Evolutionary conservation across 2,888 invertebrate genomes (phyloP), one percentile per base, ranked within the genome.

Genomic region (Papilio protenor): DNA sequence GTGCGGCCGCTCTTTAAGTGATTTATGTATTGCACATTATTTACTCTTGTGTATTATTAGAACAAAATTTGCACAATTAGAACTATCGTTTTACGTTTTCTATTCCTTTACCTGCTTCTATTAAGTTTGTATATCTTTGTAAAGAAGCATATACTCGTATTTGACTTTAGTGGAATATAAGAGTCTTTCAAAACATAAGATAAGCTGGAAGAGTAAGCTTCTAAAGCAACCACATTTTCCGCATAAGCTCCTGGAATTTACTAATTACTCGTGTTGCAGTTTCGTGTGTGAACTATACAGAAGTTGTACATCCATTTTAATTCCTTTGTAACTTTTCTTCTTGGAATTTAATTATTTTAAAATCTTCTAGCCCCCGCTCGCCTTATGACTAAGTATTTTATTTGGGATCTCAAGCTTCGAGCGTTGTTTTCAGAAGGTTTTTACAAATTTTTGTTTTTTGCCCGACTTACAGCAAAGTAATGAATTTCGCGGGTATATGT

Each of bases 221-320:
- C 40, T 74, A 77, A 74, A 77, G 49, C 40, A 59, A 74, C 74
- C 74, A 49, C 73, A 74, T 61, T 59, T 77, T 70, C 77, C 61
- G 61, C 69, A 70, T 77, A 70, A 77, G 77, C 74, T 74, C 21
- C 5, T 55, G 66, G 77, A 77, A 77, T 77, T 74, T 77, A 74
- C 74, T 77, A 77, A 77, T 74, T 77, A 70, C 70, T 69, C 64
- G 73, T 73, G 61, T 77, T 69, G 71, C 73, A 33, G 66, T 77
- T 73, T 73, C 40, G 40, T 69, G 21, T 45, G 66, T 69, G 45
- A 40, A 64, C 33, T 64, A 40, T 64, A 64, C 40, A 40, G 64
- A 16, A 40, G 18, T 64, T 40, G 10, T 45, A 40, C 66, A 66
- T 40, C 40, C 33, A n/a, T 45, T 66, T 66, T 64, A 21, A 66